Evolutionary conservation across 2,113 vertebrate genomes (phyloP), one percentile per base, ranked within the genome.

Genomic region (Pao palembangensis): DNA sequence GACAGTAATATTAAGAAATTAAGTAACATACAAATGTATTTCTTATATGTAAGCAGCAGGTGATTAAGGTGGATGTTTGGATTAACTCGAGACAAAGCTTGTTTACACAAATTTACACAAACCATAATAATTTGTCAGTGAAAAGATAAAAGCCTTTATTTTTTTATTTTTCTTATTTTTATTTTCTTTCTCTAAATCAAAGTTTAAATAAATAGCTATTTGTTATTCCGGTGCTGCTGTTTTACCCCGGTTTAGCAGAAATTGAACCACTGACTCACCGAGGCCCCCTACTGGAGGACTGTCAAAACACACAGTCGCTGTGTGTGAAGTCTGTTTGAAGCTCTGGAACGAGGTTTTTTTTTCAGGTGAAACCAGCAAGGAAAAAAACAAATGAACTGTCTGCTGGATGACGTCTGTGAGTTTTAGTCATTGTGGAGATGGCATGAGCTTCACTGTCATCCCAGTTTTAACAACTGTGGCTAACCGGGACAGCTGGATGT

Each of bases 211-310:
- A 47, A 7, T 13, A 17, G 8, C 3, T 47, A 3, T 11, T 47
- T 6, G n/a, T 47, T 1, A 47, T 47, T 28, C 25, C 25, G 25
- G 25, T 28, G 25, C 25, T 28, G 25, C 21, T 23, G 44, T n/a
- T 47, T 4, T 13, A 47, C 16, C 6, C 44, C 44, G 1, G n/a
- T n/a, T n/a, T 17, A 5, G 13, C 2, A 16, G 11, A 47, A 17
- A 16, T 44, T 16, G 12, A 4, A 5, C 44, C 15, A 16, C 7
- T 17, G 87, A 87, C 78, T 88, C 87, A 83, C 82, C 88, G 85
- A 79, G 84, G 78, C 81, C 81, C 55, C 70, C 80, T 73, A 59
- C 78, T 70, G 87, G 85, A 89, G 52, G 84, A 78, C 79, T 78
- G 82, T 86, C 84, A 86, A 71, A 63, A 71, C 20, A 38, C 61